A percentile compares a stretch with the other conserved stretches of the same genome.
phyloP scores from a whole-genome alignment of 2,797 vertebrate species.

The Molossus alvarezi region DNA sequence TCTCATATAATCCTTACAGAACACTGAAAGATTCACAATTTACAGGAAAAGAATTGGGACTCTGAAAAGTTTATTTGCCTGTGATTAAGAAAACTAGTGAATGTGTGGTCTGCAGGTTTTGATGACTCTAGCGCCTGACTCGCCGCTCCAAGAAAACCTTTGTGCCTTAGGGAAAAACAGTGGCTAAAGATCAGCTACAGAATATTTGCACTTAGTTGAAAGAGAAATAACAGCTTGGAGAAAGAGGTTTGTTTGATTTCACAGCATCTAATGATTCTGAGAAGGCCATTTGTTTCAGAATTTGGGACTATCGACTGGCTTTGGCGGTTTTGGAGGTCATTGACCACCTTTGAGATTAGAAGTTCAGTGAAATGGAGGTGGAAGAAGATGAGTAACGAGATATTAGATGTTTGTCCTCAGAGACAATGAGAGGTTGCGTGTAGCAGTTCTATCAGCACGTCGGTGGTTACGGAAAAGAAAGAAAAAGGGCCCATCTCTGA shows the following conservation, averaged over 20 bases:
- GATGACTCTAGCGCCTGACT: not conserved
- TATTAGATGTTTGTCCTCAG: constrained; percentile 4
- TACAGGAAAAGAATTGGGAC: not conserved
- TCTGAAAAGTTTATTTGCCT: not conserved
- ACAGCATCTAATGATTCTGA: not conserved
- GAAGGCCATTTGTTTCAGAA: constrained; percentile 8
- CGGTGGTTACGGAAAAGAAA: not conserved
- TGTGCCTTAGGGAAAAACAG: not conserved
- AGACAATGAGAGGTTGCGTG: not conserved
- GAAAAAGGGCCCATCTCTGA: not conserved
- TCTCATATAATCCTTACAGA: not conserved
- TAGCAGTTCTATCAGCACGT: not conserved
- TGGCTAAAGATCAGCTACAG: not conserved
- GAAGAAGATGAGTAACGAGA: not conserved
- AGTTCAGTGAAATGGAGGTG: not conserved
- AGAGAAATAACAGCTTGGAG: constrained; percentile 24
- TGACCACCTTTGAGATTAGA: not conserved
- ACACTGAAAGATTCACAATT: not conserved
- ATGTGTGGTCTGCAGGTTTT: not conserved
- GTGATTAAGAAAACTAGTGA: not conserved
- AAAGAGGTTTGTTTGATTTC: not conserved
- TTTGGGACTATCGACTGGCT: not conserved
- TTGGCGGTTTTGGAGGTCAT: constrained; percentile 7
- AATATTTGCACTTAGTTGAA: not conserved
- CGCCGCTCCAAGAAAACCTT: not conserved